phyloP scores from a whole-genome alignment of 2,113 vertebrate species.

The Barbus barbus region DNA sequence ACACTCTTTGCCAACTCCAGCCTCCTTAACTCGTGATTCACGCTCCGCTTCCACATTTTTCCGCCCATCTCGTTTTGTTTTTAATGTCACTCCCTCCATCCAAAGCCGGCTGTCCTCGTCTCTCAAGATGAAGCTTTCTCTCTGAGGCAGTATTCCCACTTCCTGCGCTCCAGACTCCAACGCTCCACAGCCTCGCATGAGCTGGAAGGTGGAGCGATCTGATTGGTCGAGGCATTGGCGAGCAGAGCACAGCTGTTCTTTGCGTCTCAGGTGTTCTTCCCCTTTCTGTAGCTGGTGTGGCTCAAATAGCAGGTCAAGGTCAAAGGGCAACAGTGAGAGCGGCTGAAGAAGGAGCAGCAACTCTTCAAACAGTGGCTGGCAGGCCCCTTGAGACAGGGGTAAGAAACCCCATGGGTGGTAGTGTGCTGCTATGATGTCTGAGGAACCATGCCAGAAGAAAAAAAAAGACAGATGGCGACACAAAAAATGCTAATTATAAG shows the following conservation, averaged over 20 bases:
- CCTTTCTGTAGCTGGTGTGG: slow-evolving; percentile 86
- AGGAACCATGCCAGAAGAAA: neutral
- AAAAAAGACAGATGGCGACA: neutral
- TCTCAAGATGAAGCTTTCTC: slow-evolving; percentile 59
- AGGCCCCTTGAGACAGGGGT: slow-evolving; percentile 83
- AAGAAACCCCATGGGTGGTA: slow-evolving; percentile 92
- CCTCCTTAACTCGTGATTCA: slow-evolving; percentile 18
- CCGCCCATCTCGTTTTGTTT: slow-evolving; percentile 6
- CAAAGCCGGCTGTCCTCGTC: slow-evolving; percentile 65
- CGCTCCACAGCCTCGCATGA: slow-evolving; percentile 81
- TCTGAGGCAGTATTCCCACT: slow-evolving; percentile 34
- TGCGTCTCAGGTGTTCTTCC: slow-evolving; percentile 85
- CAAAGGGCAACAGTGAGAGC: slow-evolving; percentile 91
- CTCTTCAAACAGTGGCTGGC: slow-evolving; percentile 88
- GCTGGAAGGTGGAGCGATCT: slow-evolving; percentile 88
- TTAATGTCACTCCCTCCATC: slow-evolving; percentile 53
- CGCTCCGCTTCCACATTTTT: neutral
- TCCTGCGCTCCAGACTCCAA: slow-evolving; percentile 63
- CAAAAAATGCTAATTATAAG: neutral
- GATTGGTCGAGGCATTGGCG: slow-evolving; percentile 84
- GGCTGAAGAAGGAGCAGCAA: slow-evolving; percentile 94
- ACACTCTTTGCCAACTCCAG: slow-evolving; percentile 20
- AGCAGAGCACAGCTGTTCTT: slow-evolving; percentile 86
- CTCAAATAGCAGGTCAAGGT: slow-evolving; percentile 92
- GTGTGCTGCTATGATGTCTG: slow-evolving; percentile 88